These are phyloP conservation scores for Tragulus kanchil DNA, from an alignment of 2,113 vertebrate species.

Conservation along the genomic window DNA sequence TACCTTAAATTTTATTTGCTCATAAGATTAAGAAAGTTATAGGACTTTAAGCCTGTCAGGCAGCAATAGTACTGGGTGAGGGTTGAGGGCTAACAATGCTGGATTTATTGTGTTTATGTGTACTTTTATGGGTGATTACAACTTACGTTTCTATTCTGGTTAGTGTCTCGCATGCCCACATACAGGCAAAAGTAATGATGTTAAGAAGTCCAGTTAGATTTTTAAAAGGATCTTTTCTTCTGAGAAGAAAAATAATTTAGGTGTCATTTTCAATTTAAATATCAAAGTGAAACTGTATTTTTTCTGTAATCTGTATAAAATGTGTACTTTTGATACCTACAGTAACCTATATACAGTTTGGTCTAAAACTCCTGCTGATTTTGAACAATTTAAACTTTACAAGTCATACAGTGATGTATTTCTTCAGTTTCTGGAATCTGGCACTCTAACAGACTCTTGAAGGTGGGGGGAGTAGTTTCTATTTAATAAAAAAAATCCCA, in stretches of 20 bases:
- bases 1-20: conserved; percentile 19
- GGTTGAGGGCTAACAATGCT: not conserved
- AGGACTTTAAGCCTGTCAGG: not conserved
- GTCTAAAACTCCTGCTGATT: conserved; percentile 40
- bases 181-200: not conserved
- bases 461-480: not conserved
- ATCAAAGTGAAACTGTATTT: not conserved
- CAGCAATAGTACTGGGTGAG: not conserved
- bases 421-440: not conserved
- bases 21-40: not conserved
- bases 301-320: not conserved
- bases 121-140: not conserved
- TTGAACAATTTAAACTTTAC: not conserved
- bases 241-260: not conserved
- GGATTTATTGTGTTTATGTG: not conserved
- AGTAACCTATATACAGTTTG: not conserved
- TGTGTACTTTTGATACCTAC: not conserved
- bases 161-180: not conserved
- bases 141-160: not conserved
- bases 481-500: not conserved
- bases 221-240: not conserved
- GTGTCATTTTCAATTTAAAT: not conserved
- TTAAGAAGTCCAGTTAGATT: not conserved
- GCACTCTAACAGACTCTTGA: not conserved
- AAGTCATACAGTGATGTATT: not conserved